Evolutionary conservation across 92 coral and sea anemone genomes (phyloP).

Genomic region (Epizoanthus ramosus): DNA sequence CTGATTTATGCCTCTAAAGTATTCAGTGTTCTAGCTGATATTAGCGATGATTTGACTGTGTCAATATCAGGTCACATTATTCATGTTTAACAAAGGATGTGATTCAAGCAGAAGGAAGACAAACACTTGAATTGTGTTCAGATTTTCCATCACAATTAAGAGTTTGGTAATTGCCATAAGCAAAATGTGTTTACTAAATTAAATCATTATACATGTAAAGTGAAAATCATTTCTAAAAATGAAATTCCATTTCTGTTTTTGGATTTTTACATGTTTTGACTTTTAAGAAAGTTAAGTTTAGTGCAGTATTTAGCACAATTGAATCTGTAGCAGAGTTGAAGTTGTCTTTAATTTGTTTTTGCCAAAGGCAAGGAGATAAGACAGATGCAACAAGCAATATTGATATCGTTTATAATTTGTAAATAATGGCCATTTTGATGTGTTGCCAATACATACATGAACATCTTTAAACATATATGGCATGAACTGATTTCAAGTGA

Average conservation of each 20-base stretch:
- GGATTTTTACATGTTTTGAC: too few relatives aligned
- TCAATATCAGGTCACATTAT: slow-evolving; percentile 1
- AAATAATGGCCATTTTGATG: not conserved
- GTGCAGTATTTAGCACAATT: too few relatives aligned
- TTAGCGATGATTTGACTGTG: not conserved
- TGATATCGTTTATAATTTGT: too few relatives aligned
- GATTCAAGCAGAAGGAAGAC: slow-evolving; percentile 2
- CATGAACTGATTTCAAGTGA: not conserved
- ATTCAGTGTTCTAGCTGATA: not conserved
- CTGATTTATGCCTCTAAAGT: too few relatives aligned
- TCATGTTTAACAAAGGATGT: not conserved
- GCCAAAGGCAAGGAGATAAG: too few relatives aligned
- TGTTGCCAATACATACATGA: not conserved
- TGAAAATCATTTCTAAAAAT: too few relatives aligned
- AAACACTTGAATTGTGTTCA: not conserved
- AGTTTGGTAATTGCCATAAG: not conserved
- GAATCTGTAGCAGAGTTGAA: too few relatives aligned
- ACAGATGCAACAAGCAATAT: not conserved
- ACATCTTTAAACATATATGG: not conserved
- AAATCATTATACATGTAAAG: not conserved
- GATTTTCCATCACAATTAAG: not conserved
- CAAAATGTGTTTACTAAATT: not conserved
- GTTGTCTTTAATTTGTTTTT: too few relatives aligned
- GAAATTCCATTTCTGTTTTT: too few relatives aligned
- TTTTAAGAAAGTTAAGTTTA: too few relatives aligned